Evolutionary conservation across 1,140 invertebrate species (phyloP).

Genomic region (Arctopsyche grandis): DNA sequence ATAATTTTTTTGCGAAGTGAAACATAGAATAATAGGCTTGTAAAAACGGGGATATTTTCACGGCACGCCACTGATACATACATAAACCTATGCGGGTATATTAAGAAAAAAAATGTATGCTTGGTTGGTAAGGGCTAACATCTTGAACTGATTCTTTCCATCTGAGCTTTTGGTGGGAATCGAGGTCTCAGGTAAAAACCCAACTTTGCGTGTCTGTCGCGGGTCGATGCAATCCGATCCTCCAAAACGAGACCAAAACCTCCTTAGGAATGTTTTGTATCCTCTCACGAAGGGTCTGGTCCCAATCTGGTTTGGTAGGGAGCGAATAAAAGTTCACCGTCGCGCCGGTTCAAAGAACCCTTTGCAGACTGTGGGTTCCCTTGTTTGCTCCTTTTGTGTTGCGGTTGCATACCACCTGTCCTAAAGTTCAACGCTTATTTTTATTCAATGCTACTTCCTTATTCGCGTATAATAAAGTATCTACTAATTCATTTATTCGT

Average conservation of each 20-base stretch:
- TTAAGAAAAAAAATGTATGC: too few relatives aligned
- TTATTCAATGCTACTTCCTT: background rate
- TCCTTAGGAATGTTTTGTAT: background rate
- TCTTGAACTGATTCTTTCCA: too few relatives aligned
- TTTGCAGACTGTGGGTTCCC: background rate
- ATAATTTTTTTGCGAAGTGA: too few relatives aligned
- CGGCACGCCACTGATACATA: too few relatives aligned
- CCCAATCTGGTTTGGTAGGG: conserved; percentile 24
- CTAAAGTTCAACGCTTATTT: background rate
- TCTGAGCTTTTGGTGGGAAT: too few relatives aligned
- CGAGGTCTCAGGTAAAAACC: conserved; percentile 17
- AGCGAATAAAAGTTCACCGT: conserved; percentile 5
- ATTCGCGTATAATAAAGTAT: background rate
- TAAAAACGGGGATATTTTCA: too few relatives aligned
- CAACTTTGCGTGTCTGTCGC: background rate
- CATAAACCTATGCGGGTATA: too few relatives aligned
- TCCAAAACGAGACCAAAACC: background rate
- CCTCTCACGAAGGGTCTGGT: background rate
- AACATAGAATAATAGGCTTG: too few relatives aligned
- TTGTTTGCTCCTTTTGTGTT: conserved; percentile 17
- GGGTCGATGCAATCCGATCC: background rate
- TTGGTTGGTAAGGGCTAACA: too few relatives aligned
- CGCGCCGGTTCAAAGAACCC: conserved; percentile 30
- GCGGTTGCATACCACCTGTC: background rate
- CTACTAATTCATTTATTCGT: too few relatives aligned